Evolutionary conservation across 2,888 invertebrate species (phyloP).

Genomic region (Lochmaea crataegi): DNA sequence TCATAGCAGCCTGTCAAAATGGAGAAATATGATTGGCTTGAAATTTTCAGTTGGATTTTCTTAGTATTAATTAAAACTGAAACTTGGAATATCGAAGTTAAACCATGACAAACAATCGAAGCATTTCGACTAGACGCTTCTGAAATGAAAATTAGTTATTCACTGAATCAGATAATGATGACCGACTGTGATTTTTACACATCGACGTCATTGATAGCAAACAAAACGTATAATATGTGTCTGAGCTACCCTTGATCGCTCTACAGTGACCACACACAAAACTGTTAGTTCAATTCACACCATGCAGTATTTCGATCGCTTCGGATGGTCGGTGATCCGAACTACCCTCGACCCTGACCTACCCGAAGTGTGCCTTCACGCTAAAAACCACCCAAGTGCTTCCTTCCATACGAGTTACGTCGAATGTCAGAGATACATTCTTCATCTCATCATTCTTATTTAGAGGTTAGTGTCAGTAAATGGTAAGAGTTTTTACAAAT

Average conservation of each 20-base stretch:
- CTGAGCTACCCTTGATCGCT: conserved; percentile 60
- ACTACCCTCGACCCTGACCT: conserved; percentile 65
- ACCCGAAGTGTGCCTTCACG: conserved; percentile 61
- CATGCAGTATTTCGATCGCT: conserved; percentile 56
- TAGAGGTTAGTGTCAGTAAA: no score
- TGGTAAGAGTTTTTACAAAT: no score
- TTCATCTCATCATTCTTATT: background rate
- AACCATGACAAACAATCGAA: conserved; percentile 21
- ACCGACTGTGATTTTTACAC: conserved; percentile 56
- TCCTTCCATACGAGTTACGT: conserved; percentile 52
- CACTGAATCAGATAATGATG: conserved; percentile 58
- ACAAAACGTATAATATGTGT: conserved; percentile 41
- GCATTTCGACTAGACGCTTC: conserved; percentile 39
- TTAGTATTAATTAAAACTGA: no score
- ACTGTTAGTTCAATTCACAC: conserved; percentile 63
- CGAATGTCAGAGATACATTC: conserved; percentile 24
- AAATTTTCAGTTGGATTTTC: no score
- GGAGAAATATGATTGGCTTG: no score
- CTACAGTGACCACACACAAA: conserved; percentile 64
- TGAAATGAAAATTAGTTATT: conserved; percentile 55
- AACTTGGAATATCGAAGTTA: conserved; percentile 7
- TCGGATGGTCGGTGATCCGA: conserved; percentile 66
- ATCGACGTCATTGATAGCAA: conserved; percentile 59
- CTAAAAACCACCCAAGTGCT: conserved; percentile 63
- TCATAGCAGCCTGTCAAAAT: no score